phyloP scores from a whole-genome alignment of 1,140 invertebrate species.

The Oryzaephilus surinamensis region DNA sequence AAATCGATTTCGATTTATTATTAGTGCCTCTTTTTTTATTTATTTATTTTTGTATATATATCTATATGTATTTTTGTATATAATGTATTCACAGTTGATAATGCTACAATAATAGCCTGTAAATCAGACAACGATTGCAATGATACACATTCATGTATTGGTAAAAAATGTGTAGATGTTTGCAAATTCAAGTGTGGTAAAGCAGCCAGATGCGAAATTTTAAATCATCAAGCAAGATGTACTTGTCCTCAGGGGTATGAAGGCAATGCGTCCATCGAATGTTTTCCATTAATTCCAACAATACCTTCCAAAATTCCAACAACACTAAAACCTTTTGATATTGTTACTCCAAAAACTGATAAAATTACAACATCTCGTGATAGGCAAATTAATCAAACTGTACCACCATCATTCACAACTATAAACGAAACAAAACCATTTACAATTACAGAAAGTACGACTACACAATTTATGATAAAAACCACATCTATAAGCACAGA shows the following conservation, averaged over 20 bases:
- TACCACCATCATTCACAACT: no score
- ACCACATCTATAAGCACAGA: no score
- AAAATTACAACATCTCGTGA: neutral
- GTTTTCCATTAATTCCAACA: conserved; percentile 17
- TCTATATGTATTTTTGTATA: conserved; percentile 36
- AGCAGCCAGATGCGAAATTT: conserved; percentile 45
- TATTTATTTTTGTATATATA: conserved; percentile 28
- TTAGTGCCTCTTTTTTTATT: neutral
- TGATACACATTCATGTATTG: conserved; percentile 51
- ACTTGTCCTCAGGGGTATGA: conserved; percentile 34
- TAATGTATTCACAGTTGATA: conserved; percentile 42
- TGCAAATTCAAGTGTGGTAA: conserved; percentile 49
- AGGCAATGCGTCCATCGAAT: conserved; percentile 34
- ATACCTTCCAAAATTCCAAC: neutral
- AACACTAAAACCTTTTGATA: neutral
- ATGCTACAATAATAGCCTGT: conserved; percentile 41
- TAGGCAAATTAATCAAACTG: no score
- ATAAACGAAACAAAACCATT: no score
- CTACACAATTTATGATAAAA: no score
- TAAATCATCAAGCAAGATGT: conserved; percentile 45
- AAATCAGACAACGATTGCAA: conserved; percentile 54
- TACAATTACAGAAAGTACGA: no score
- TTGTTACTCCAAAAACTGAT: neutral
- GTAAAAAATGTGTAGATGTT: conserved; percentile 52
- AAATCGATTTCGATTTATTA: neutral